Conservation (phyloP, 1,140 invertebrate species). For the Cherax destructor region DNA sequence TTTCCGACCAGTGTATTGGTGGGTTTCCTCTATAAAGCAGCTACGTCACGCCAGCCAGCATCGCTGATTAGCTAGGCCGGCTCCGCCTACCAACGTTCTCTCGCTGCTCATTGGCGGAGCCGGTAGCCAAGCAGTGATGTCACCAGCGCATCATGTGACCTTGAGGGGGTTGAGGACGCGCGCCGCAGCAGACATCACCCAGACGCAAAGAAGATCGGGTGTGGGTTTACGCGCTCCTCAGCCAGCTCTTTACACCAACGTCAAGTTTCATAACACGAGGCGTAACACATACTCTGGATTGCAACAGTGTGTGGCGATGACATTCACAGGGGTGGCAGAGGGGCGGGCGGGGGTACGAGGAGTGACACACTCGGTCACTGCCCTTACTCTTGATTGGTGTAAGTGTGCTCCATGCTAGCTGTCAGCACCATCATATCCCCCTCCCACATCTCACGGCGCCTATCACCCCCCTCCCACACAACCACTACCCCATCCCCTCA, state of each 20-base stretch:
- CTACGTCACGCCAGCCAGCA: conserved; percentile 29
- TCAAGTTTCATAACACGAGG: no score
- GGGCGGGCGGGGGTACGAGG: no score
- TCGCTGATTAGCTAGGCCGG: conserved; percentile 24
- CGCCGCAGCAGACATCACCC: conserved; percentile 50
- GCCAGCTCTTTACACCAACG: no score
- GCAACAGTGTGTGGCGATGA: no score
- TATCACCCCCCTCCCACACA: background rate
- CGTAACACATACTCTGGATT: no score
- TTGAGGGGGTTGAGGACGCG: conserved; percentile 48
- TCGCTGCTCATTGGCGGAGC: conserved; percentile 31
- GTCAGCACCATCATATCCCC: no score
- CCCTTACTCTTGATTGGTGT: no score
- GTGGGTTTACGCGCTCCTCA: background rate
- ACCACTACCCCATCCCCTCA: background rate
- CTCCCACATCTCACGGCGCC: no score
- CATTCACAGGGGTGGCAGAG: no score
- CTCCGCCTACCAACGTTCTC: conserved; percentile 52
- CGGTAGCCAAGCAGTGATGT: conserved; percentile 52
- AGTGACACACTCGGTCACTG: no score
- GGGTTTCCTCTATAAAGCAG: conserved; percentile 16
- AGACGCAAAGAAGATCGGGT: conserved; percentile 26
- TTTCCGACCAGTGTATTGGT: conserved; percentile 45
- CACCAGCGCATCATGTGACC: conserved; percentile 64
- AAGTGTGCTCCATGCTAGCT: no score